These are phyloP conservation scores for Hemaris fuciformis DNA, from an alignment of 2,888 invertebrate species.

Conservation along the genomic window DNA sequence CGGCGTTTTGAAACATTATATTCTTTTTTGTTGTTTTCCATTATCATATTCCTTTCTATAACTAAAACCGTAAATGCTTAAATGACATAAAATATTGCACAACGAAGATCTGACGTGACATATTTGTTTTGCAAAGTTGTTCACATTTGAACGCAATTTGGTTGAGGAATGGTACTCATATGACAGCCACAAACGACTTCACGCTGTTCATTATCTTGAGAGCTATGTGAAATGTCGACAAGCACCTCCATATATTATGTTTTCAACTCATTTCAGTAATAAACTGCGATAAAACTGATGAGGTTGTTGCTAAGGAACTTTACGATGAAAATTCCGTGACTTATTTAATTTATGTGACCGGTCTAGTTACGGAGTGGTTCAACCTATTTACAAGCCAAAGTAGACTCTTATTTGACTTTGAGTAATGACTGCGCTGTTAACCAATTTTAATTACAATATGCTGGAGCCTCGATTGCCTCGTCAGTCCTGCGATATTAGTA, in stretches of 20 bases:
- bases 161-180: not conserved
- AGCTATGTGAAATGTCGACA: not conserved
- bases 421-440: not conserved
- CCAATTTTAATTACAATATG: not conserved
- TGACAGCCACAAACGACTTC: constrained; percentile 5
- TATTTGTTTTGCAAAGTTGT: not conserved
- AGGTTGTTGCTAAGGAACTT: not conserved
- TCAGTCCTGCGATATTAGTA: too few species aligned
- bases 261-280: constrained; percentile 1
- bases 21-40: too few species aligned
- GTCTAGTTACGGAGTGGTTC: not conserved
- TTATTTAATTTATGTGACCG: not conserved
- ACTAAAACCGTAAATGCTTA: too few species aligned
- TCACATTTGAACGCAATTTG: not conserved
- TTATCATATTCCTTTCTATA: too few species aligned
- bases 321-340: not conserved
- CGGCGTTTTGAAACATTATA: too few species aligned
- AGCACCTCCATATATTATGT: not conserved
- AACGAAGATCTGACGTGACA: not conserved
- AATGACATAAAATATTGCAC: too few species aligned
- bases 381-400: not conserved
- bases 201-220: not conserved
- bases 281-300: not conserved
- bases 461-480: too few species aligned
- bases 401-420: not conserved